These are phyloP conservation scores for Nomada fucata DNA, from an alignment of 2,888 invertebrate genomes.

Conservation along the genomic window DNA sequence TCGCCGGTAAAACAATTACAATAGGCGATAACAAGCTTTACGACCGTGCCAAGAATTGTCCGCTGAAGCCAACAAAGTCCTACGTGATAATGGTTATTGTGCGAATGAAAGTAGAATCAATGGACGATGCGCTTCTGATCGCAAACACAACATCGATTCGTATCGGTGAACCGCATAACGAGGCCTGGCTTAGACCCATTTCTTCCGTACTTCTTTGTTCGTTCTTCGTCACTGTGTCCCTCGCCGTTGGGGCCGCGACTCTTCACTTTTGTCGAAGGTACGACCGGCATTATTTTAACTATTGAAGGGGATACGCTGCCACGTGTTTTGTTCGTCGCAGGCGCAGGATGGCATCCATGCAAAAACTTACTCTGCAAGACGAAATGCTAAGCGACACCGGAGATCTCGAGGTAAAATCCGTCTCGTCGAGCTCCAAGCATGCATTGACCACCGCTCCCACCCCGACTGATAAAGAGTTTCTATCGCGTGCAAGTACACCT, in stretches of 20 bases:
- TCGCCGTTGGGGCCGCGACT: conserved; percentile 20
- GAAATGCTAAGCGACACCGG: conserved; percentile 36
- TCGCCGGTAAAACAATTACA: conserved; percentile 51
- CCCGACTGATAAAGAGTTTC: conserved; percentile 20
- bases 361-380: not conserved
- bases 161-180: conserved; percentile 50
- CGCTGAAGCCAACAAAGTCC: conserved; percentile 55
- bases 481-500: conserved; percentile 31
- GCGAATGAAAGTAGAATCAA: conserved; percentile 20
- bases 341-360: conserved; percentile 1
- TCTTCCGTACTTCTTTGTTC: too few species aligned
- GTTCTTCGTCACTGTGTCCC: conserved; percentile 24
- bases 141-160: conserved; percentile 52
- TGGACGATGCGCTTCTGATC: conserved; percentile 34
- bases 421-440: conserved; percentile 19
- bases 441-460: not conserved
- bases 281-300: too few species aligned
- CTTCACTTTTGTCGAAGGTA: conserved; percentile 59
- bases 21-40: conserved; percentile 67
- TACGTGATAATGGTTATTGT: conserved; percentile 64
- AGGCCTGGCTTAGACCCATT: conserved; percentile 61
- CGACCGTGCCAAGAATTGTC: conserved; percentile 56
- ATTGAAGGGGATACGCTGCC: too few species aligned
- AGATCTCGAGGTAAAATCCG: conserved; percentile 12
- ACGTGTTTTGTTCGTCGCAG: conserved; percentile 1